Base-by-base conservation (phyloP, 2,888 invertebrate genomes). In the Hypomecis punctinalis region DNA sequence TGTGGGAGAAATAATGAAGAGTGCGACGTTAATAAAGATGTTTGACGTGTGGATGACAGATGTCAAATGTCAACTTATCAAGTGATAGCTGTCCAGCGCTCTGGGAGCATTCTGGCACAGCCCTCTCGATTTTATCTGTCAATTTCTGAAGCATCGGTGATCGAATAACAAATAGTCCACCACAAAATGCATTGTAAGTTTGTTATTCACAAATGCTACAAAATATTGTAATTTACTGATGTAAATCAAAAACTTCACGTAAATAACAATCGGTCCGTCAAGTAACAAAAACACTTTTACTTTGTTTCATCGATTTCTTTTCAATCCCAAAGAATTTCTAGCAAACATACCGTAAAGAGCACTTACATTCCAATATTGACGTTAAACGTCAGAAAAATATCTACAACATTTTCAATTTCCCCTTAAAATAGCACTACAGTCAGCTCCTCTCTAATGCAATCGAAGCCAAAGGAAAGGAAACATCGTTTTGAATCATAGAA, bases 401-500 rank as follows among this genome's bases (percentile, higher is more conserved):
- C 39, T 46, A 8, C n/a, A 33, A 5, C 7, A 46, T 40, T 40
- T 52, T 5, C 10, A 6, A 46, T 40, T 46, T 52, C 7, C 10
- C 37, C 40, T 39, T 57, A 53, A 61, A 63, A 42, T 42, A 58
- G 43, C 37, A 54, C 46, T 13, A 33, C 43, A 33, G 43, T 5
- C 61, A n/a, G 48, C 56, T 23, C 46, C 51, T 1, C 56, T 56
- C 48, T 56, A 68, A 69, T 66, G 56, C 59, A 59, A 61, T 58
- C 36, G 61, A 48, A 52, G 54, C 39, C 45, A 55, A 46, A 65
- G 57, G 52, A 37, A 54, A 53, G 56, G 42, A 63, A 10, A 36
- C 36, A 58, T 49, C 60, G n/a, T 51, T 59, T 57, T 23, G 23
- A 3, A 23, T 23, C 23, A 23, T 23, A 23, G 23, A 23, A 2